Percentiles rank a stretch among this genome's conserved stretches.
Conservation (phyloP, 2,888 invertebrate genomes). For the Drosophila prolongata region DNA sequence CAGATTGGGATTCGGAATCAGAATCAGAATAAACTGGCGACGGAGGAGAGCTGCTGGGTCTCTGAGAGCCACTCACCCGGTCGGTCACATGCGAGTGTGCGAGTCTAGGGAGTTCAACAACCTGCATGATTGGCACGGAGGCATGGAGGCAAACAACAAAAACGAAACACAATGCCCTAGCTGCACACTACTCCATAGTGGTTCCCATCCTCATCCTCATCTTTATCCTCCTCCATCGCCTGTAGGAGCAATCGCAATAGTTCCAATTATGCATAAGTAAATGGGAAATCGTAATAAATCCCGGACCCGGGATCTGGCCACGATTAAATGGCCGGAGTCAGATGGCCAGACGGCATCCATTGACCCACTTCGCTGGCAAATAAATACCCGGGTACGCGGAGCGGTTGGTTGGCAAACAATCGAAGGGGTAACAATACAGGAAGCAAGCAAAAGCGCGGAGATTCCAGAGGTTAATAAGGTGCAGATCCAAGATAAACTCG, state of each 20-base stretch:
- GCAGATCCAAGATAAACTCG: neutral
- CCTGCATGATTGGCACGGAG: conserved; percentile 61
- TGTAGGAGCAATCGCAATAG: conserved; percentile 5
- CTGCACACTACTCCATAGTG: conserved; percentile 8
- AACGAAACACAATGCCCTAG: conserved; percentile 43
- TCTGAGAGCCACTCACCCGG: conserved; percentile 73
- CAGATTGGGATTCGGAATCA: conserved; percentile 42
- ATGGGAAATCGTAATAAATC: conserved; percentile 18
- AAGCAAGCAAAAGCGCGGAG: neutral
- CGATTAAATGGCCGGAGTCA: conserved; percentile 7
- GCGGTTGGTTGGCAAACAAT: conserved; percentile 1
- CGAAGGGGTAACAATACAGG: conserved; percentile 5
- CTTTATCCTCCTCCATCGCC: neutral
- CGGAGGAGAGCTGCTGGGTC: conserved; percentile 34
- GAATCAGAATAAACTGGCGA: conserved; percentile 26
- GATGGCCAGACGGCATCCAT: neutral
- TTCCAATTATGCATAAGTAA: conserved; percentile 45
- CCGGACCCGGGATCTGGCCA: conserved; percentile 2
- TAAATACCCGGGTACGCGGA: neutral
- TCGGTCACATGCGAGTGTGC: conserved; percentile 63
- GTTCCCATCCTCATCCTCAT: neutral
- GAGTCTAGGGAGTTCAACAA: conserved; percentile 60
- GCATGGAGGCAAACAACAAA: conserved; percentile 22
- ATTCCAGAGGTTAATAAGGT: neutral
- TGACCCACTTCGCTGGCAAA: conserved; percentile 17